Evolutionary conservation across 2,888 invertebrate species (phyloP), one percentile per base, ranked within the genome.

Genomic region (Deroplatys truncata): DNA sequence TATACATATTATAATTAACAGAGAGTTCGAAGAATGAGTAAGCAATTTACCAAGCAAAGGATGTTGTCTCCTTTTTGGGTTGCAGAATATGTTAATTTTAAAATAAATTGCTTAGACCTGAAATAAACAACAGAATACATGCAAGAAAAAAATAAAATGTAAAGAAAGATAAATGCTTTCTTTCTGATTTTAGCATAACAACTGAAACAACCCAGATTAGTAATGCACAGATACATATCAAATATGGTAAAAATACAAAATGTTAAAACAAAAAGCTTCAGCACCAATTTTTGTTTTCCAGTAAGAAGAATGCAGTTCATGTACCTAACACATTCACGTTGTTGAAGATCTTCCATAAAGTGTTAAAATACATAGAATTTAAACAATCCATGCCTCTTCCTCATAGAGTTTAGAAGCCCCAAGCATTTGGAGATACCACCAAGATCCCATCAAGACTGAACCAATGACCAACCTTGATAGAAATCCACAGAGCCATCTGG

Each of bases 401-500:
- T 72, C 20, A 72, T 7, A 72, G 16, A 72, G 56, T 72, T 72
- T 72, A 72, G 56, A 25, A 85, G 7, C 49, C n/a, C 56, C n/a
- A 88, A 31, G 15, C 84, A 72, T 84, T 72, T 31, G 56, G 56
- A 72, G 82, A 72, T 29, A 29, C 88, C 20, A 35, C 28, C 35
- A 88, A 84, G 31, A 16, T 84, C 84, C 84, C 88, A 84, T 43
- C 35, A 43, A 28, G 35, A 28, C 84, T 31, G 49, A 35, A 82
- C 72, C 86, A 84, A 87, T 82, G 87, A 89, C 89, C 31, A 90
- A 90, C 89, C 89, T 88, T 89, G 43, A 88, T 20, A 86, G 28
- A 89, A 82, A 31, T 89, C 88, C 88, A 90, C 88, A 28, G 89
- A 88, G 83, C 88, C 88, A 86, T 88, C 90, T 28, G 88, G 88